Percentiles rank a stretch among this genome's conserved stretches.
phyloP scores from a whole-genome alignment of 2,113 vertebrate species.

The Hipposideros armiger region DNA sequence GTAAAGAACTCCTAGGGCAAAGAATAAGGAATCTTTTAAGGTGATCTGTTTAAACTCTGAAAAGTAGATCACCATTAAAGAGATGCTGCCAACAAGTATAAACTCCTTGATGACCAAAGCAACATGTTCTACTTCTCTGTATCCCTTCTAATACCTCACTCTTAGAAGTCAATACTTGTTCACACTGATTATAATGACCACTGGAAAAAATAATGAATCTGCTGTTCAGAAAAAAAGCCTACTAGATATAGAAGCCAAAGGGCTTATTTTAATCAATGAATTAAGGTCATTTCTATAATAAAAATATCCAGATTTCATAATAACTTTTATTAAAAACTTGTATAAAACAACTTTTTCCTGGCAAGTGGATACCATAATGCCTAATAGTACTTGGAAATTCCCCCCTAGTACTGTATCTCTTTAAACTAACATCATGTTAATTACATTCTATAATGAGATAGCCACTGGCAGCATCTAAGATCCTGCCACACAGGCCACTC shows the following conservation, averaged over 20 bases:
- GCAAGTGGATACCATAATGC: conserved; percentile 39
- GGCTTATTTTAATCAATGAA: conserved; percentile 71
- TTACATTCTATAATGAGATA: background rate
- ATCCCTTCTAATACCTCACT: background rate
- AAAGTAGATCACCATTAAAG: background rate
- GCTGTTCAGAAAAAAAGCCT: conserved; percentile 46
- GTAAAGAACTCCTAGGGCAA: background rate
- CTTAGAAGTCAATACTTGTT: conserved; percentile 1
- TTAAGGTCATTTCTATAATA: conserved; percentile 16
- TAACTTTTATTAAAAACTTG: conserved; percentile 47
- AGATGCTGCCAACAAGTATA: background rate
- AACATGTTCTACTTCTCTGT: background rate
- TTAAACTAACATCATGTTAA: conserved; percentile 53
- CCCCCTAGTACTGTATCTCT: background rate
- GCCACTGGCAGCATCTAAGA: conserved; percentile 39
- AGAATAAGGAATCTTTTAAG: background rate
- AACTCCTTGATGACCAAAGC: background rate
- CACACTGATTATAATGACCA: background rate
- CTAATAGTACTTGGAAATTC: conserved; percentile 65
- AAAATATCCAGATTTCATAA: conserved; percentile 41
- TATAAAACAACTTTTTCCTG: conserved; percentile 60
- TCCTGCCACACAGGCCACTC: background rate
- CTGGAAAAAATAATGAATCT: conserved; percentile 21
- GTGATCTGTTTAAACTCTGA: background rate
- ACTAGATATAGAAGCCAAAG: conserved; percentile 38